These are phyloP conservation scores for Patiria pectinifera DNA, from an alignment of 53 echinoderm and acorn worm genomes.

Conservation along the genomic window DNA sequence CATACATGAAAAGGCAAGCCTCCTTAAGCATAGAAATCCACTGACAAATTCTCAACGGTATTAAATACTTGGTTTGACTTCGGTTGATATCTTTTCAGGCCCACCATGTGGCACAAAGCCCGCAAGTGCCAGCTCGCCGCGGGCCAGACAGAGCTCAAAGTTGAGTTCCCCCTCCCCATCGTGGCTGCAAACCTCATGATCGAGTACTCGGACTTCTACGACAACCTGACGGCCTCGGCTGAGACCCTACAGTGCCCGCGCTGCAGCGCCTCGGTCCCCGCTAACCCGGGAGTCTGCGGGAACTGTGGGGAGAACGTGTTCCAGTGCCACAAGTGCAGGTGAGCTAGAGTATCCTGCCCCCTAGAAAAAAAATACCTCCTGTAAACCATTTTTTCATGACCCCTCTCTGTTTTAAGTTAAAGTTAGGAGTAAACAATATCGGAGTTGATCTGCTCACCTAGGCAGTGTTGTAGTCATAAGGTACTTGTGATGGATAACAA, in stretches of 20 bases:
- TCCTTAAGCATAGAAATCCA: no score
- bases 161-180: conserved; percentile 95
- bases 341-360: neutral
- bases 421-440: no score
- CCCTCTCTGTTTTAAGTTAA: no score
- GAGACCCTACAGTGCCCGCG: conserved; percentile 99
- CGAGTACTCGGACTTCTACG: conserved; percentile 97
- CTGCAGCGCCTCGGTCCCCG: conserved; percentile 96
- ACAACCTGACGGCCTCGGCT: conserved; percentile 95
- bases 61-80: neutral
- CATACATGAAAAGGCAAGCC: no score
- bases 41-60: no score
- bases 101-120: conserved; percentile 98
- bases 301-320: conserved; percentile 99
- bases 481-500: no score
- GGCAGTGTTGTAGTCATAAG: no score
- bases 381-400: no score
- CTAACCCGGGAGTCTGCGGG: conserved; percentile 96
- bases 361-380: neutral
- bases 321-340: conserved; percentile 99
- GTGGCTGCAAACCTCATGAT: conserved; percentile 98
- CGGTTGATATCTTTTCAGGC: conserved; percentile 48
- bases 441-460: no score
- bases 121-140: conserved; percentile 92
- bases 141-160: conserved; percentile 97